Base-by-base conservation (phyloP, 2,888 invertebrate genomes). In the Zonitis immaculata region DNA sequence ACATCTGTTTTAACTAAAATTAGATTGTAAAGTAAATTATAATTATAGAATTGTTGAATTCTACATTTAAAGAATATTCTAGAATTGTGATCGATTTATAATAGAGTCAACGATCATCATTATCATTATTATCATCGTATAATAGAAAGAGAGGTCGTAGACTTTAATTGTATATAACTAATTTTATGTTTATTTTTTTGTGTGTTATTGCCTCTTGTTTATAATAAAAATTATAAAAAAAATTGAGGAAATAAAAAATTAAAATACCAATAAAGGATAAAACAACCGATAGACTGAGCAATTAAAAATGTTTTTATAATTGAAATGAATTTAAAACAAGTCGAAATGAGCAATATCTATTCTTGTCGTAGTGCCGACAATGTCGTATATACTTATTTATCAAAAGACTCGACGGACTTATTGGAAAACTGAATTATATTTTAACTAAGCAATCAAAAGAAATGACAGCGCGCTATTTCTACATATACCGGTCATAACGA, bases 271-370 rank as follows among this genome's bases (percentile, higher is more conserved):
- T 64, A 61, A 63, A 63, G 62, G 68, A 67, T 66, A 66, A 66
- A 66, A 63, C 57, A 60, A 61, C 64, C 65, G 67, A 70, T 69
- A 72, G 69, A 69, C 64, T 54, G 66, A 66, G 69, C 73, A 74
- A 74, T 74, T 74, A 74, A 73, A 73, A 73, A 73, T 73, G 71
- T 72, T 73, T 72, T 72, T 72, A 70, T 74, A 74, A 73, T 73
- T 72, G 73, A 69, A 66, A 70, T 66, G 71, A 71, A 72, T 72
- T 69, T 68, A 65, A 71, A 72, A 58, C 61, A 66, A 65, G 57
- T 62, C 62, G 58, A 72, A 74, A 74, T 72, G 70, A 73, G 74
- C 73, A 69, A 74, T 74, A 73, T 73, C 73, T 74, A 74, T 74
- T 70, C 74, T 56, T 59, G 56, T 42, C 67, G 69, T 67, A 64